Conservation (phyloP, 2,113 vertebrate species). For the Rallus limicola region DNA sequence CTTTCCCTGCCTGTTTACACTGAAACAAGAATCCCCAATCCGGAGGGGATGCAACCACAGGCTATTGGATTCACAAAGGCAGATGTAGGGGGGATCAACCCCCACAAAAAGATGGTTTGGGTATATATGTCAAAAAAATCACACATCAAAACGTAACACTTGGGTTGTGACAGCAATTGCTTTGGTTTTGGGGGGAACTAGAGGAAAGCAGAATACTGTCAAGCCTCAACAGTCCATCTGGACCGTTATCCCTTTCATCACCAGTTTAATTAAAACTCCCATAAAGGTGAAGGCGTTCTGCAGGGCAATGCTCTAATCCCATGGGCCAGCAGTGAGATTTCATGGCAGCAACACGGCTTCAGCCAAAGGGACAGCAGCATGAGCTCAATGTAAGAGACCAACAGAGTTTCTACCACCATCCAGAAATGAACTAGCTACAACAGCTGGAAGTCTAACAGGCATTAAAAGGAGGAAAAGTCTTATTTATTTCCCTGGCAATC, state of each 20-base stretch:
- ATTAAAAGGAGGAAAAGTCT: neutral
- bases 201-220: neutral
- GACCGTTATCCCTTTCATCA: neutral
- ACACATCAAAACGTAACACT: neutral
- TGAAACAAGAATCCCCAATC: neutral
- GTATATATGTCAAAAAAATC: neutral
- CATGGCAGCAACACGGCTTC: neutral
- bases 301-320: neutral
- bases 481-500: neutral
- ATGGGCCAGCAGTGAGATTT: neutral
- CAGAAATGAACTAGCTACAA: neutral
- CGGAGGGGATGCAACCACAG: neutral
- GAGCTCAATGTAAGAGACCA: accelerated
- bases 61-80: neutral
- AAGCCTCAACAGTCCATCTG: neutral
- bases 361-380: neutral
- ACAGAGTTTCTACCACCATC: neutral
- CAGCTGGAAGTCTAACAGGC: neutral
- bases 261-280: neutral
- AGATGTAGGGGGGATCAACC: neutral
- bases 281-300: neutral
- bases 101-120: accelerated
- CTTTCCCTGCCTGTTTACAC: neutral
- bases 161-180: neutral
- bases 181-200: neutral